Evolutionary conservation across 2,888 invertebrate species (phyloP).

Genomic region (Plebejus melissa): DNA sequence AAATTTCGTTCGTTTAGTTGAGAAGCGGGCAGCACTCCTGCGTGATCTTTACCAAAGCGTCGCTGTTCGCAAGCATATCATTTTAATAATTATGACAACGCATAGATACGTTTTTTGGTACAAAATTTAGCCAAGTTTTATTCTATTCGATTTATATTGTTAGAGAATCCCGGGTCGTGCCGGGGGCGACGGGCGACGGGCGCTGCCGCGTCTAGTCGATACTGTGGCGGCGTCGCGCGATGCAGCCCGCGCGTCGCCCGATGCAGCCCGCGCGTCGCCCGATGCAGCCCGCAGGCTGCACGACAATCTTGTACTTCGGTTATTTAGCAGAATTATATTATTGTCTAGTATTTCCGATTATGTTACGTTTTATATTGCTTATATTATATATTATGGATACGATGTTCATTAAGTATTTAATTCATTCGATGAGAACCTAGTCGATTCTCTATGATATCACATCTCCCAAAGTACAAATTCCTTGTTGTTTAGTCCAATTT

Average conservation of each 20-base stretch:
- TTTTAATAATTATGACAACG: constrained; percentile 59
- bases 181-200: constrained; percentile 45
- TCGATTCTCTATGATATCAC: constrained; percentile 79
- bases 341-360: constrained; percentile 76
- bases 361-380: constrained; percentile 79
- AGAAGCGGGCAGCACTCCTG: constrained; percentile 56
- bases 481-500: constrained; percentile 81
- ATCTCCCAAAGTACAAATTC: constrained; percentile 80
- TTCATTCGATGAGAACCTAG: constrained; percentile 79
- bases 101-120: constrained; percentile 73
- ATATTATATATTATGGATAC: constrained; percentile 76
- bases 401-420: constrained; percentile 78
- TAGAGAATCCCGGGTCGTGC: constrained; percentile 67
- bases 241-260: constrained; percentile 33
- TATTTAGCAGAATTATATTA: constrained; percentile 78
- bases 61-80: constrained; percentile 76
- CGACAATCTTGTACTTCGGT: constrained; percentile 68
- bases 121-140: constrained; percentile 72
- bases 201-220: constrained; percentile 61
- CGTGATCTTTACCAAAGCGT: constrained; percentile 73
- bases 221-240: constrained; percentile 31
- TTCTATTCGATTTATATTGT: constrained; percentile 73
- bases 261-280: constrained; percentile 37
- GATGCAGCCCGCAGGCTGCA: constrained; percentile 45
- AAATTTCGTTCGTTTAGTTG: constrained; percentile 52